Base-by-base conservation (phyloP, 30 jellyfish, hydroid and myxozoan species). In the Mastigias papua region DNA sequence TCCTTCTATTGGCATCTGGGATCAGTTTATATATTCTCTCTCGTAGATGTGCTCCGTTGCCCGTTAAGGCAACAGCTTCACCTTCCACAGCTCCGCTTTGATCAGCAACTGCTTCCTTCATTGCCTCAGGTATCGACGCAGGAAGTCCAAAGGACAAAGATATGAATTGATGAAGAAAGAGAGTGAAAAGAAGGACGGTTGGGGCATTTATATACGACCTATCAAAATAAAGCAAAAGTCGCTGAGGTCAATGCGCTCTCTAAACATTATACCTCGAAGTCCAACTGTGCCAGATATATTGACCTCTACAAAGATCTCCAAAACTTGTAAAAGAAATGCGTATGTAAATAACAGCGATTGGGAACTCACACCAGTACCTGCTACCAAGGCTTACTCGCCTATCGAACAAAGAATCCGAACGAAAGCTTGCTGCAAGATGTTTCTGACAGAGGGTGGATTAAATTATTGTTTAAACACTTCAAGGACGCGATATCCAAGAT, bases 1-100 rank as follows among this genome's bases (percentile, higher is more conserved):
- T 84, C 28, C 81, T 20, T 37, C 86, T 67, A 32, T 23, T 30
- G 20, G 31, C 31, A 33, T 23, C 35, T 27, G 93, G 69, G 16
- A 57, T 0, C 49, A 61, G 42, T 28, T 13, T n/a, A 7, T 42
- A 15, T 1, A 84, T 0, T 73, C 93, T 57, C 21, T 34, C 80
- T n/a, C 80, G 78, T 15, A 84, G 33, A 19, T 51, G 7, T 16
- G 17, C 25, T 34, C 48, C 60, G 2, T 25, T 37, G 22, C 26
- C 71, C 75, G 20, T 23, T 7, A 34, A 32, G 7, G 49, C 27
- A 46, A 23, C 7, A 1, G 37, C 21, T 48, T 27, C 85, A 23
- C 22, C 71, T 1, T n/a, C 71, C 17, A 35, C 48, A 1, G 6
- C 48, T 22, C 25, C 65, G 30, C 25, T 73, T 2, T 5, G 69